Evolutionary conservation across 2,888 invertebrate genomes (phyloP), one percentile per base, ranked within the genome.

Genomic region (Ectropis crepuscularia): DNA sequence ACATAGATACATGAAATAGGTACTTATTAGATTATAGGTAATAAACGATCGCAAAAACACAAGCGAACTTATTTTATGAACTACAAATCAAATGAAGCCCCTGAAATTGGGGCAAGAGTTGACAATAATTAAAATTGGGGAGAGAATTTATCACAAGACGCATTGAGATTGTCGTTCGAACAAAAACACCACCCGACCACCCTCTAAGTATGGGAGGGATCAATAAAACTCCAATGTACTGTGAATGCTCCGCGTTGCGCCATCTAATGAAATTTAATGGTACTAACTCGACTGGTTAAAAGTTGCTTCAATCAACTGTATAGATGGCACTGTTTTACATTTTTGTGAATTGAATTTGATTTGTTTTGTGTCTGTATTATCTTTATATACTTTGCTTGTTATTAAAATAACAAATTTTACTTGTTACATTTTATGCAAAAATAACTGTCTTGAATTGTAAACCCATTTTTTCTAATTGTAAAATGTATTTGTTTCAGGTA

Each of bases 241-340:
- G 12, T 49, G 39, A 58, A 46, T 39, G 51, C 64, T 60, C 45
- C 5, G 50, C 39, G 53, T 38, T 59, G 62, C 63, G 70, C 68
- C 64, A 68, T 75, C 82, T 82, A 74, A 53, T 67, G 74, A 73
- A 38, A 63, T 12, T 41, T 6, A 9, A 45, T 16, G 28, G 74
- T 69, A 81, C 74, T 75, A 70, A n/a, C n/a, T 58, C 0, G 37
- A 38, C 7, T 10, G 48, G 47, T 45, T n/a, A 16, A 54, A 54
- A 47, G 57, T 67, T 46, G 51, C 37, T 2, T n/a, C 28, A 43
- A 58, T 61, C 5, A 50, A 54, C 51, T 16, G 47, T 47, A 70
- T 71, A 82, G 82, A 75, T 79, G 81, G 74, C 80, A 76, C 59
- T 75, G 59, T 61, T 41, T 42, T 46, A 10, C 42, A 47, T 16